These are phyloP conservation scores for Silurus meridionalis DNA, from an alignment of 2,113 vertebrate genomes.

Conservation along the genomic window DNA sequence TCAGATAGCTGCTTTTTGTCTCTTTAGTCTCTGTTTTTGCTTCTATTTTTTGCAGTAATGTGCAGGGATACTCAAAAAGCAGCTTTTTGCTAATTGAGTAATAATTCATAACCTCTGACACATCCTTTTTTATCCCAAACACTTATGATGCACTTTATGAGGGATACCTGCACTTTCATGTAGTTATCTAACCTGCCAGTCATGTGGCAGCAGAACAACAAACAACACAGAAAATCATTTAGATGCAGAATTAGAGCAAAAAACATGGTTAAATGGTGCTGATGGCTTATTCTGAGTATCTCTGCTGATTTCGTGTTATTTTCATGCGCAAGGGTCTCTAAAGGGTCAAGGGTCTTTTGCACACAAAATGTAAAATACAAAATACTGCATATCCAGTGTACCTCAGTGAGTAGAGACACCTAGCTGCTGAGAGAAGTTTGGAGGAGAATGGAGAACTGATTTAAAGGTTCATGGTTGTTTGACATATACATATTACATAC, in stretches of 20 bases:
- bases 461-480: no score
- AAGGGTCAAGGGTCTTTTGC: no score
- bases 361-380: background rate
- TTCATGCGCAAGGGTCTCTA: background rate
- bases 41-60: background rate
- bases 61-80: background rate
- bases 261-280: background rate
- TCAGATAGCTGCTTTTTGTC: background rate
- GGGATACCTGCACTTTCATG: background rate
- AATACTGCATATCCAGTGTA: background rate
- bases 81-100: background rate
- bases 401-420: background rate
- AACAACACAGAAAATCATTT: background rate
- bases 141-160: background rate
- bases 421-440: background rate
- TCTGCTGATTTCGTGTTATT: background rate
- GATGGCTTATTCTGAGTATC: background rate
- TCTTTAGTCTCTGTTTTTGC: background rate
- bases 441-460: background rate
- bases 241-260: background rate
- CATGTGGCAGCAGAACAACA: background rate
- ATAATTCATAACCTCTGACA: background rate
- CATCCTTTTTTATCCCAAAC: background rate
- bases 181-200: background rate
- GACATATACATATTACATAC: no score